Evolutionary conservation across 2,113 vertebrate species (phyloP), one percentile per base, ranked within the genome.

Genomic region (Anhinga rufa): DNA sequence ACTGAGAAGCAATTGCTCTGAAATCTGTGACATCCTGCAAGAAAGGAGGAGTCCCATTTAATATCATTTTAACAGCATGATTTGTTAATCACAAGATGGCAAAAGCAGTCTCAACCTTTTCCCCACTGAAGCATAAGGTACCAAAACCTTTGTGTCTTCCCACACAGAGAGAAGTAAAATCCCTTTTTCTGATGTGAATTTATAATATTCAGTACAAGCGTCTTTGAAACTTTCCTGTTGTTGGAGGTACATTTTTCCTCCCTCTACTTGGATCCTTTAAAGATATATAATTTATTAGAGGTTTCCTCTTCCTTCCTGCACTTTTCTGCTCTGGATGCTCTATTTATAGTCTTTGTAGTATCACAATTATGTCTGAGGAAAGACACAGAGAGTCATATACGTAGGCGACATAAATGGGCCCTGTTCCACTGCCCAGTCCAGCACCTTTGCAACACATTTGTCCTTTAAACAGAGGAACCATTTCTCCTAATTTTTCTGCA

Each of bases 221-320:
- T 62, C 68, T 75, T 76, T 80, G 54, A 76, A 90, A 77, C 32
- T 64, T 94, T 76, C 66, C 46, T 82, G 36, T 74, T 77, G 34
- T 57, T 92, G 26, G 14, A 85, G 9, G 15, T 44, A 69, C 16
- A 31, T 61, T 94, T 94, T 92, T 86, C 40, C 34, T 82, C 70
- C n/a, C 17, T 48, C 69, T 68, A 44, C 42, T 86, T 3, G 4
- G 34, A 68, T 48, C 17, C 26, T 94, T 87, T 95, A n/a, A 87
- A 94, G 62, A 64, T 52, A 60, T 48, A 40, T 82, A 89, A 91
- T 93, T 93, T 84, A 90, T 87, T 87, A 86, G 64, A 83, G 22
- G 18, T 84, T 95, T 92, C 76, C 54, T 86, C 57, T 97, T 96
- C 65, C 86, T 95, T 95, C 84, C 91, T 92, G 89, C 75, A 40